Conservation (phyloP, 37 sponge, comb jelly and placozoan species). For the Bolinopsis microptera region DNA sequence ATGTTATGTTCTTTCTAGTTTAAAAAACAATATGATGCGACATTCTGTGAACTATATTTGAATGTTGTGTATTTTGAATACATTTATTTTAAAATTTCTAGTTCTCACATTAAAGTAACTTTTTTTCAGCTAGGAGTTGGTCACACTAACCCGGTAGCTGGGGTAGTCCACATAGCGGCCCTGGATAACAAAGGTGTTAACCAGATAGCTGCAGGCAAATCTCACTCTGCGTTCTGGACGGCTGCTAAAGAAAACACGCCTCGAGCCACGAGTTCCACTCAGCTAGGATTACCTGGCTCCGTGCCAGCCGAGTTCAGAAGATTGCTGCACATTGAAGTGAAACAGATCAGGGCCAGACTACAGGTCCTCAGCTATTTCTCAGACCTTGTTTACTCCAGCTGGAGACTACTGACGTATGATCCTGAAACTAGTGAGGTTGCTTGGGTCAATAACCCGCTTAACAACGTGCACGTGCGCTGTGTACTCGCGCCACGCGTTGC, state of each 20-base stretch:
- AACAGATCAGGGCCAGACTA: conserved; percentile 70
- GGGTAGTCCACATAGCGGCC: conserved; percentile 68
- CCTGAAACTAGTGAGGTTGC: background rate
- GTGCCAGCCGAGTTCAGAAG: conserved; percentile 72
- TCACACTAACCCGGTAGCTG: conserved; percentile 20
- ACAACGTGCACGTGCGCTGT: conserved; percentile 10
- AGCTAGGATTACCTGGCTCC: conserved; percentile 66
- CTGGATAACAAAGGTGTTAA: conserved; percentile 70
- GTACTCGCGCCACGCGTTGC: conserved; percentile 50
- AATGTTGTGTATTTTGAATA: too few species aligned
- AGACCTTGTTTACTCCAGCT: conserved; percentile 69
- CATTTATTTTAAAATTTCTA: background rate
- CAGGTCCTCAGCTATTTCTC: conserved; percentile 74
- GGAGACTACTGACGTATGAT: conserved; percentile 72
- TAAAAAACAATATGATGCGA: too few species aligned
- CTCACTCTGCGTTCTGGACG: conserved; percentile 71
- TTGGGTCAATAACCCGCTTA: conserved; percentile 32
- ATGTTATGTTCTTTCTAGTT: too few species aligned
- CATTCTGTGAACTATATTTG: too few species aligned
- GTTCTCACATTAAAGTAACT: too few species aligned
- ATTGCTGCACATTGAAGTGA: conserved; percentile 69
- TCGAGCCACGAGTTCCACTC: conserved; percentile 52
- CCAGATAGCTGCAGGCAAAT: conserved; percentile 78
- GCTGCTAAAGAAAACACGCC: conserved; percentile 56
- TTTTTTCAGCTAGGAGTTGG: conserved; percentile 75